Evolutionary conservation across 2,888 invertebrate genomes (phyloP), one percentile per base, ranked within the genome.

Genomic region (Pteria penguin): DNA sequence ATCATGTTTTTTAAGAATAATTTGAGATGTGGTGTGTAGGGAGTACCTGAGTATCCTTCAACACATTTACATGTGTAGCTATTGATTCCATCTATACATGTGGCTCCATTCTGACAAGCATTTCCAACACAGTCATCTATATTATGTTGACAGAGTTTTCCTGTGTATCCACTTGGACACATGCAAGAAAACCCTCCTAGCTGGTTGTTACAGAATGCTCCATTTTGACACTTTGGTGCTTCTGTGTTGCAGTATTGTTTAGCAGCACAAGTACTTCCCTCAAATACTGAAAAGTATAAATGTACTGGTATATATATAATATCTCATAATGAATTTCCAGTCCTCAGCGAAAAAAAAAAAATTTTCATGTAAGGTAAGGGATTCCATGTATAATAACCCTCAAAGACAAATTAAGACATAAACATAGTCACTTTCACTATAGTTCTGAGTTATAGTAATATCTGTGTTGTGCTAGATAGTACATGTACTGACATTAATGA

Each of bases 11-110:
- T n/a, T n/a, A n/a, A n/a, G n/a, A n/a, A n/a, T n/a, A n/a, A n/a
- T n/a, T n/a, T n/a, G n/a, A n/a, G n/a, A n/a, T n/a, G n/a, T 27
- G 18, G 61, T 61, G 2, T 62, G 31, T 32, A 62, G 8, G 29
- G n/a, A 66, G 95, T 94, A 69, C 98, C 98, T 5, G 95, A 95
- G 90, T 96, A 98, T 1, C 98, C 98, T 5, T 31, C 31, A 52
- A n/a, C n/a, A n/a, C n/a, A n/a, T n/a, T n/a, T n/a, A n/a, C n/a
- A n/a, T n/a, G n/a, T n/a, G n/a, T n/a, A 96, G 27, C 94, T 95
- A 26, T 96, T 97, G 2, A 97, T 94, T 89, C 96, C 54, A 71
- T 85, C 85, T 0, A 45, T 33, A 70, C 85, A 85, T 14, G 63
- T 75, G 1, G 65, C 80, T 11, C 72, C 76, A 27, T 82, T 75